Evolutionary conservation across 2,113 vertebrate species (phyloP), one percentile per base, ranked within the genome.

Genomic region (Xiphophorus couchianus): DNA sequence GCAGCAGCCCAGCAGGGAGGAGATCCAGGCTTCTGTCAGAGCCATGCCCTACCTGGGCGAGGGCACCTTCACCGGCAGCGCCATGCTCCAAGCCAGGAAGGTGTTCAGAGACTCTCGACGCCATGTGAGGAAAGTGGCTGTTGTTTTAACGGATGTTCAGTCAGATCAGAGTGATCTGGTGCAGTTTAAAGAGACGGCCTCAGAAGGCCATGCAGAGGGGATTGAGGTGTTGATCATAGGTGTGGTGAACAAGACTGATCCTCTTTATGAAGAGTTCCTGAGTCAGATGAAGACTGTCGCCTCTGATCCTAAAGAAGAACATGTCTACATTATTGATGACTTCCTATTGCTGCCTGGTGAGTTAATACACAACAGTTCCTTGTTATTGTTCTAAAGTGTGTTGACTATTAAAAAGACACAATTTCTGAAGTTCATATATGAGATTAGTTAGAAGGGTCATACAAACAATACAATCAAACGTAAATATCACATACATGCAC

Each of bases 141-240:
- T 97, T 42, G 92, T 97, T 1, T 77, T 97, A 78, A 98, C 95
- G 0, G 95, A 96, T 0, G 96, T 95, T 5, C 95, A 94, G 87
- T 91, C 94, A 0, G 96, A 98, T 77, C 17, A 8, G 0, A 92
- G 93, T 0, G 96, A 97, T 17, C 0, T 80, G 28, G 82, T 88
- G 30, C 83, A 5, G 2, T 88, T 97, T 86, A 88, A 91, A 2
- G 73, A 76, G 0, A 89, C 87, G 0, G 94, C 95, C 2, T 85
- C 73, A 28, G 85, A 91, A 0, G 94, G 93, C 14, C 94, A 90
- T 1, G 67, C 82, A 0, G 5, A 65, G 0, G 64, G 88, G 0
- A 92, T 96, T 5, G 96, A 97, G 86, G 86, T 95, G 42, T 96
- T 96, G 71, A 95, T 95, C 14, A 93, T 96, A 13, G 97, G 96